phyloP scores from a whole-genome alignment of 2,797 vertebrate genomes.

The Acridotheres tristis region DNA sequence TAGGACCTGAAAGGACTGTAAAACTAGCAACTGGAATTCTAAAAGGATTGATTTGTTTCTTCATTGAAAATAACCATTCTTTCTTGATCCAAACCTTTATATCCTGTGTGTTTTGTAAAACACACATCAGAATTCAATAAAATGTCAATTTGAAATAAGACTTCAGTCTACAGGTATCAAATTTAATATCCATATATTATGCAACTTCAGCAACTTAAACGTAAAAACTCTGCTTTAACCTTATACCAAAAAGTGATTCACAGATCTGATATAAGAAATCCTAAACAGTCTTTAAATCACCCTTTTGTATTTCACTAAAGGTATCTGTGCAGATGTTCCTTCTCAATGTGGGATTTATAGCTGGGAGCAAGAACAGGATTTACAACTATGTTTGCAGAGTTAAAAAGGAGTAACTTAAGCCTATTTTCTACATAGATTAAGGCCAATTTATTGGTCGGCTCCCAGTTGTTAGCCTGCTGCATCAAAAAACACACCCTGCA shows the following conservation, averaged over 20 bases:
- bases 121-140: neutral
- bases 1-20: neutral
- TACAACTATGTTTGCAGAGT: neutral
- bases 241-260: neutral
- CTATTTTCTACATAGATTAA: neutral
- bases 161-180: neutral
- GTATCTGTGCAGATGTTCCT: neutral
- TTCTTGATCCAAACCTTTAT: neutral
- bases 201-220: neutral
- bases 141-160: neutral
- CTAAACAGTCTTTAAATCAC: neutral
- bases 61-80: neutral
- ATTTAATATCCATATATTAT: neutral
- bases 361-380: neutral
- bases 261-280: neutral
- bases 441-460: accelerated
- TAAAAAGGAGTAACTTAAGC: neutral
- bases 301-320: neutral
- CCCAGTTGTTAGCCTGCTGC: neutral
- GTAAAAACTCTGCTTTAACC: neutral
- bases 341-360: neutral
- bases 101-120: neutral
- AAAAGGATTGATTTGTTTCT: neutral
- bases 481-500: neutral
- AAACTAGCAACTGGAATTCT: neutral